Evolutionary conservation across 1,140 invertebrate species (phyloP), one percentile per base, ranked within the genome.

Genomic region (Onthophagus taurus): DNA sequence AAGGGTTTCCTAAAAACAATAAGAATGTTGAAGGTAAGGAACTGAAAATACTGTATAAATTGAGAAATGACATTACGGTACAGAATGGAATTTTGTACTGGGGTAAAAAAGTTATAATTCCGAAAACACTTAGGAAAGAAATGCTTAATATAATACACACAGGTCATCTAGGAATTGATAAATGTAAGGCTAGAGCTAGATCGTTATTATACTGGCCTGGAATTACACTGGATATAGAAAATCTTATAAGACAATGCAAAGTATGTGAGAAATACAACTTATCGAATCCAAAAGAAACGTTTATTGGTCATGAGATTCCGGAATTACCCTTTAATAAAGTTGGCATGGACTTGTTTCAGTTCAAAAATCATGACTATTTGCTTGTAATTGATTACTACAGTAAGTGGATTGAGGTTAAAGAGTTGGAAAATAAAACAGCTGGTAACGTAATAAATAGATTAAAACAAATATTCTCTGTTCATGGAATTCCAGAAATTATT

Each of bases 181-280:
- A 60, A 63, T 3, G 63, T 42, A 59, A 52, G 39, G 58, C 58
- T 45, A 36, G 39, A 24, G 66, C 68, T 18, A 53, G 57, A 47
- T 54, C 66, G 41, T 42, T 54, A 31, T 45, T 71, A 37, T 71
- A 4, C 17, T 47, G 45, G 45, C 45, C 29, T 2, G 24, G 6
- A 11, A 65, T 71, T 42, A 51, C 52, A 31, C 58, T 59, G 24
- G 57, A 72, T 30, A 66, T 72, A 11, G 56, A 61, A 54, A 49
- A 63, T 31, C 38, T 59, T 11, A 47, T 71, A 12, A 36, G 39
- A 19, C 58, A 57, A 11, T 30, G 2, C 8, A 30, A 30, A 30
- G 29, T 7, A 2, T 30, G 29, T 31, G 4, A 31, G 14, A 31
- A 31, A 31, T 29, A 41, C 26, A 4, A 9, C 3, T 11, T 4